Conservation (phyloP, 1,140 invertebrate genomes). For the Bombus picipes region DNA sequence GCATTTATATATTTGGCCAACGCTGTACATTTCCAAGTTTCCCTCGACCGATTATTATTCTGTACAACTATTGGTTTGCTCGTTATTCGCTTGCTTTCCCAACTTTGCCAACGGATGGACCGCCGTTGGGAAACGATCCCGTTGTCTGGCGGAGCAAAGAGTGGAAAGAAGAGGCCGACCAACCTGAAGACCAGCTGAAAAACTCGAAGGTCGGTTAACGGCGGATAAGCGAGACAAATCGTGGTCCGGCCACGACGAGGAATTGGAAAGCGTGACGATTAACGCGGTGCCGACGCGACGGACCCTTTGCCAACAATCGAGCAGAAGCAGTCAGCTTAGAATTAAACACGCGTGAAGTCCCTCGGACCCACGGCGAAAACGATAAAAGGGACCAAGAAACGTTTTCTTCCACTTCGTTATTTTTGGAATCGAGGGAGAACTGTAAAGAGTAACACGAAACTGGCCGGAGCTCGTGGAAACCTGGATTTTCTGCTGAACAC, state of each 20-base stretch:
- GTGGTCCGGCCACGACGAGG: conserved; percentile 8
- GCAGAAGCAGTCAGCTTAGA: neutral
- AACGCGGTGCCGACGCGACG: neutral
- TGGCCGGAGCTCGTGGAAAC: neutral
- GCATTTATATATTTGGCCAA: neutral
- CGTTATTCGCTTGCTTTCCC: neutral
- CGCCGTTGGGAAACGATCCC: neutral
- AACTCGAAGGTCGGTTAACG: conserved; percentile 39
- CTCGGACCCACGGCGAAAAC: conserved; percentile 18
- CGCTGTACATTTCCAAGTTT: neutral
- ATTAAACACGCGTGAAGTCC: conserved; percentile 47
- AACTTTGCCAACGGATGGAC: neutral
- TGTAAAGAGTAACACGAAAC: neutral
- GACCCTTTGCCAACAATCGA: neutral
- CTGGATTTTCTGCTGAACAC: neutral
- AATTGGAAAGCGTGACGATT: conserved; percentile 58
- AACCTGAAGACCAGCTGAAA: conserved; percentile 2
- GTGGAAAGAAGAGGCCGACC: neutral
- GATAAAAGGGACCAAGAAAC: neutral
- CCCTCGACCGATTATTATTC: neutral
- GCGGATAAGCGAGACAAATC: conserved; percentile 54
- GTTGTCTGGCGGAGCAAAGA: neutral
- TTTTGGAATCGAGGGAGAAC: neutral
- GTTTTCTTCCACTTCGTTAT: neutral
- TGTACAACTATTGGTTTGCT: neutral